These are phyloP conservation scores for Lycaena phlaeas DNA, from an alignment of 2,888 invertebrate genomes.

Conservation along the genomic window DNA sequence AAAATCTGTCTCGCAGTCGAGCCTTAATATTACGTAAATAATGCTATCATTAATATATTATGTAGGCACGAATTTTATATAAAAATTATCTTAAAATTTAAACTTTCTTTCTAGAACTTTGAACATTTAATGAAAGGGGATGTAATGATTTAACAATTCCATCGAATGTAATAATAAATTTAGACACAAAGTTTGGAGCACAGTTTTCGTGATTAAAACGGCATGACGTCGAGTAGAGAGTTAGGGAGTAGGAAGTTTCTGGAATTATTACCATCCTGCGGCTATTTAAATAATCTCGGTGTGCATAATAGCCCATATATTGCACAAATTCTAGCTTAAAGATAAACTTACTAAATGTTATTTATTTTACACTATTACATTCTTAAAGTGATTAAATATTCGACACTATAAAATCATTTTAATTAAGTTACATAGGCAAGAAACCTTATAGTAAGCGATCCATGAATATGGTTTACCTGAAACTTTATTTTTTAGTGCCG, in stretches of 20 bases:
- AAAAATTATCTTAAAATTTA: too few relatives aligned
- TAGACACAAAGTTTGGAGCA: not conserved
- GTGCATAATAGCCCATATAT: conserved; percentile 11
- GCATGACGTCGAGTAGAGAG: not conserved
- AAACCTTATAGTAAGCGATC: too few relatives aligned
- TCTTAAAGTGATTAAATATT: conserved; percentile 1
- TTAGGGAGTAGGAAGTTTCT: conserved; percentile 6
- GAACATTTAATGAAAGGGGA: too few relatives aligned
- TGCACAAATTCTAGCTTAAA: conserved; percentile 9
- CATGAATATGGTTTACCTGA: too few relatives aligned
- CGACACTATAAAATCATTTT: not conserved
- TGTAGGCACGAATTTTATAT: too few relatives aligned
- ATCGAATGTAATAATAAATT: not conserved
- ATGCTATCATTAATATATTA: too few relatives aligned
- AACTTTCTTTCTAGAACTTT: too few relatives aligned
- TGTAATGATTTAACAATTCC: not conserved
- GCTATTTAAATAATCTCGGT: conserved; percentile 11
- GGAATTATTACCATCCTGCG: conserved; percentile 11
- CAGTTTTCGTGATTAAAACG: not conserved
- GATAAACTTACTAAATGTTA: conserved; percentile 6
- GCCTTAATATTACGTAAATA: too few relatives aligned
- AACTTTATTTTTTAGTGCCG: too few relatives aligned
- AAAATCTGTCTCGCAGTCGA: too few relatives aligned
- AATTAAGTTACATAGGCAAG: too few relatives aligned
- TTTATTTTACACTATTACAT: not conserved